Evolutionary conservation across 2,888 invertebrate genomes (phyloP), one percentile per base, ranked within the genome.

Genomic region (Choreutis nemorana): DNA sequence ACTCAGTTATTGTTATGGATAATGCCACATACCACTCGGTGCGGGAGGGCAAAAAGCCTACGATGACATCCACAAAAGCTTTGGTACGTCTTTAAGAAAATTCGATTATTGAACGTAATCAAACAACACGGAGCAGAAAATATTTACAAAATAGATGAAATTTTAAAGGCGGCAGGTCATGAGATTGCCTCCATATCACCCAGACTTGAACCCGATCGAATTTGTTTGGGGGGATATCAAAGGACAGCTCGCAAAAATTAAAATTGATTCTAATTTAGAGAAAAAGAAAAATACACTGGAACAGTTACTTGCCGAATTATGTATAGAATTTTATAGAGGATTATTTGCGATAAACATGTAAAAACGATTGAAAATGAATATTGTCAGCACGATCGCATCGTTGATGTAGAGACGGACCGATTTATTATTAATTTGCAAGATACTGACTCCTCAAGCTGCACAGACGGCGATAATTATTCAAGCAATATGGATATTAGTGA

Each of bases 131-230:
- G n/a, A 26, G 4, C 9, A 8, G 14, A 26, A 26, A 14, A 26
- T n/a, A 26, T 11, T 14, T 26, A 26, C n/a, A 14, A 7, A 14
- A 26, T 26, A 1, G n/a, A 26, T 5, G 26, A 26, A 26, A 9
- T 26, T 3, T 14, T 26, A 8, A 14, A 26, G 12, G 26, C 26
- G 14, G 26, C 26, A 3, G 26, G 26, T 26, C 14, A 14, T 26
- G 5, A 8, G 13, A 8, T 15, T 26, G 3, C 14, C 26, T 13
- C 26, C 14, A n/a, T 26, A 13, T 14, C 8, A 26, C 15, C 26
- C 26, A 14, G 26, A 26, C 15, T 15, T 26, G n/a, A 26, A 26
- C 8, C 26, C 26, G 8, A 26, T 14, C 8, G 14, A 26, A 15
- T 15, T 26, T n/a, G 26, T 24, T 10, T 26, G 26, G 26, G 14